Evolutionary conservation across 1,140 invertebrate species (phyloP).

Genomic region (Achatina immaculata): DNA sequence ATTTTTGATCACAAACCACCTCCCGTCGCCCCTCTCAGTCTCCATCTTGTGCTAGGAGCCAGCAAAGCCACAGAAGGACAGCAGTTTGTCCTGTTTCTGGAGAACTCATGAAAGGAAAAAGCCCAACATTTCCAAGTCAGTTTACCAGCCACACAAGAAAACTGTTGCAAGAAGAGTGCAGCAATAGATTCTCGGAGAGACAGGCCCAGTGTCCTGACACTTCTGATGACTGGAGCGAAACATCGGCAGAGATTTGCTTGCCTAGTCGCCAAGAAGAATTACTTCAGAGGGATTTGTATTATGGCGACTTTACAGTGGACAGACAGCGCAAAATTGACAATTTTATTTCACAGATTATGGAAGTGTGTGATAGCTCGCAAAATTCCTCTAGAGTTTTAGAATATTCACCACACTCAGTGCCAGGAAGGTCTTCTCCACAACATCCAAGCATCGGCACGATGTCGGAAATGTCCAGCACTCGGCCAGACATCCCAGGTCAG

Average conservation of each 20-base stretch:
- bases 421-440: too few species aligned
- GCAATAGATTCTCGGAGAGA: conserved; percentile 23
- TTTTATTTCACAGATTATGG: too few species aligned
- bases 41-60: not conserved
- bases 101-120: conserved; percentile 8
- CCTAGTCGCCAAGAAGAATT: conserved; percentile 53
- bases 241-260: conserved; percentile 47
- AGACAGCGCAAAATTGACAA: conserved; percentile 61
- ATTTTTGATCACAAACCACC: too few species aligned
- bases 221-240: conserved; percentile 50
- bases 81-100: not conserved
- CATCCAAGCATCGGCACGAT: too few species aligned
- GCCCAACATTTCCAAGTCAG: not conserved
- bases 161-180: conserved; percentile 6
- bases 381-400: too few species aligned
- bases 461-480: too few species aligned
- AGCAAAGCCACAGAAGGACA: not conserved
- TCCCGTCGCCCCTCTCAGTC: not conserved
- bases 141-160: not conserved
- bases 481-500: conserved; percentile 55
- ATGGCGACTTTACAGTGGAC: conserved; percentile 63
- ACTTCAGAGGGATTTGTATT: conserved; percentile 60
- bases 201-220: conserved; percentile 45
- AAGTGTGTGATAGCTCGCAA: too few species aligned
- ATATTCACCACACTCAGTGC: too few species aligned